phyloP scores from a whole-genome alignment of 2,113 vertebrate species.

The Corvus cornix region DNA sequence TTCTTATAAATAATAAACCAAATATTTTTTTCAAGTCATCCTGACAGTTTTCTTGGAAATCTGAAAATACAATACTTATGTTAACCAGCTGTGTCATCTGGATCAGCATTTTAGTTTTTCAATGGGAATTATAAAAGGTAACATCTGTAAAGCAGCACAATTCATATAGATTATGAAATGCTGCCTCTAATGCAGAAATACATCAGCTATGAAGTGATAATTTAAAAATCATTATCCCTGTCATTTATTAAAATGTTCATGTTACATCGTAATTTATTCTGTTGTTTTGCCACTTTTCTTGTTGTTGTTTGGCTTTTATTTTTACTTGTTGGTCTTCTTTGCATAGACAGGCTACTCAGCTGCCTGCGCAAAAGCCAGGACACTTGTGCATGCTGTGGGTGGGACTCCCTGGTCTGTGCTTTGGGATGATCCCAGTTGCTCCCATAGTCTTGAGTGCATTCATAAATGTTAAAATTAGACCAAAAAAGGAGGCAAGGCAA shows the following conservation, averaged over 20 bases:
- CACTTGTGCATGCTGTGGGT: rapidly evolving
- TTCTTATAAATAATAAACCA: slow-evolving; percentile 39
- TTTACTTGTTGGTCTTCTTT: not conserved
- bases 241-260: not conserved
- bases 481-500: not conserved
- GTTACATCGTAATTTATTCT: not conserved
- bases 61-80: not conserved
- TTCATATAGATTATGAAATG: not conserved
- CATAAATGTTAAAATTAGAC: not conserved
- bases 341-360: not conserved
- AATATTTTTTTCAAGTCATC: not conserved
- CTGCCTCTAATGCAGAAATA: not conserved
- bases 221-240: not conserved
- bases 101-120: not conserved
- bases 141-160: not conserved
- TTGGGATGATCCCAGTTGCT: not conserved
- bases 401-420: not conserved
- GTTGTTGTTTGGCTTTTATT: not conserved
- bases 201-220: not conserved
- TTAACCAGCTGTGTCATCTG: not conserved
- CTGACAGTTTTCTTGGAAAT: slow-evolving; percentile 53
- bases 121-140: not conserved
- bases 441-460: rapidly evolving
- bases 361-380: not conserved
- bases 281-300: not conserved